Evolutionary conservation across 2,113 vertebrate species (phyloP).

Genomic region (Toxotes jaculatrix): DNA sequence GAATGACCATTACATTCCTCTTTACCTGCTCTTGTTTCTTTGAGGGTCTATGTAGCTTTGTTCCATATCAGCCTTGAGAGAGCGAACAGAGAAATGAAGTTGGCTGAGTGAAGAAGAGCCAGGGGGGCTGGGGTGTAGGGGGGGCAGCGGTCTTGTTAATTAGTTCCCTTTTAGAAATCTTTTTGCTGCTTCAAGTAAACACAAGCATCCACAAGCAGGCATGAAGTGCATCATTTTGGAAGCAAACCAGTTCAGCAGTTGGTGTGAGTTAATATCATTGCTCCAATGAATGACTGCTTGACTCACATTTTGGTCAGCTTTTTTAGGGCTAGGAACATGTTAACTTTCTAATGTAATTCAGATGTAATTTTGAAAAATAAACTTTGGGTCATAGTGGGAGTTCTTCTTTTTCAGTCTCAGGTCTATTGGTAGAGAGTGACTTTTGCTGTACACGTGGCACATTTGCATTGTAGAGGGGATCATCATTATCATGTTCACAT

Average conservation of each 20-base stretch:
- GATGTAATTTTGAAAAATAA: neutral
- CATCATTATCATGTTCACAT: neutral
- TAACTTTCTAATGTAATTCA: neutral
- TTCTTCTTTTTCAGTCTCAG: neutral
- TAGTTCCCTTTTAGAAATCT: constrained; percentile 6
- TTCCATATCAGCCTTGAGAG: constrained; percentile 14
- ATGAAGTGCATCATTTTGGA: constrained; percentile 6
- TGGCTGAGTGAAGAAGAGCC: neutral
- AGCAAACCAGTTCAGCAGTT: constrained; percentile 11
- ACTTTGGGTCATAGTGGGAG: neutral
- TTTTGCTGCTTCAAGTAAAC: constrained; percentile 19
- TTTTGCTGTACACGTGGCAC: neutral
- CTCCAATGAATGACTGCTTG: constrained; percentile 12
- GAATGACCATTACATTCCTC: constrained; percentile 24
- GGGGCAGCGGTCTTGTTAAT: no score
- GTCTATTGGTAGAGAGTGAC: neutral
- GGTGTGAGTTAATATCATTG: neutral
- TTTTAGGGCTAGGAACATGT: neutral
- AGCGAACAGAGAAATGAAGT: constrained; percentile 1
- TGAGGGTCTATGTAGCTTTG: constrained; percentile 32
- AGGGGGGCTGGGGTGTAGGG: no score
- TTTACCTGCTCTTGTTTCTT: constrained; percentile 7
- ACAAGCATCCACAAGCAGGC: constrained; percentile 15
- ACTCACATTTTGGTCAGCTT: constrained; percentile 17
- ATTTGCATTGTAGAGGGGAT: neutral